Percentiles rank a stretch among this genome's conserved stretches.
Evolutionary conservation across 2,797 vertebrate species (phyloP).

Genomic region (Neostethus bicornis): DNA sequence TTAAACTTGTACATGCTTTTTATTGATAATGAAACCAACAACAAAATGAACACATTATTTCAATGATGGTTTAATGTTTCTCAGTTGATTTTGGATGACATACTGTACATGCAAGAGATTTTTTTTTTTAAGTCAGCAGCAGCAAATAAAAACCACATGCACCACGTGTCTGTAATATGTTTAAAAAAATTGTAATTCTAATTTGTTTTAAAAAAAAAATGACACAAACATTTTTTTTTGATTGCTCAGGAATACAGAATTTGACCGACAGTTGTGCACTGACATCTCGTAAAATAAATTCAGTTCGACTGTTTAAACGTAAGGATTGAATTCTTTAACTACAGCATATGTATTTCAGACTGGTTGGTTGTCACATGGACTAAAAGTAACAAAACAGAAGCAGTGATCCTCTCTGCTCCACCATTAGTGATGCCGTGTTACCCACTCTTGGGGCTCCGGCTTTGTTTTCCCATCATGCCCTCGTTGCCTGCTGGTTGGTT

Average conservation of each 20-base stretch:
- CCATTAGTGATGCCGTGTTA: slow-evolving; percentile 78
- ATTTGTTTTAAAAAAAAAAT: too few relatives aligned
- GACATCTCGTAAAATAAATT: slow-evolving; percentile 30
- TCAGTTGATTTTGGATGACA: too few relatives aligned
- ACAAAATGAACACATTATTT: too few relatives aligned
- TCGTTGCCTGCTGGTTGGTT: slow-evolving; percentile 78
- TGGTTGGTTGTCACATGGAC: slow-evolving; percentile 63
- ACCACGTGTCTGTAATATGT: too few relatives aligned
- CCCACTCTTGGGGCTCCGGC: slow-evolving; percentile 70
- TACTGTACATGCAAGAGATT: too few relatives aligned
- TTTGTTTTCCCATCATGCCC: slow-evolving; percentile 82
- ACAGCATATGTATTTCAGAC: slow-evolving; percentile 42
- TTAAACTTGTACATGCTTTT: background rate
- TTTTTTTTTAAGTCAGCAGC: too few relatives aligned
- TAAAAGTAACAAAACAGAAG: slow-evolving; percentile 67
- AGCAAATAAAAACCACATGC: too few relatives aligned
- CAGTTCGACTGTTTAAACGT: slow-evolving; percentile 42
- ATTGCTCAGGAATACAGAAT: background rate
- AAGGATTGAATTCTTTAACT: slow-evolving; percentile 56
- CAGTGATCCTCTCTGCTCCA: slow-evolving; percentile 60
- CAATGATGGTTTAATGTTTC: too few relatives aligned
- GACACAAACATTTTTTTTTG: too few relatives aligned
- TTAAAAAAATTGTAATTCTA: too few relatives aligned
- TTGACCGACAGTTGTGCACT: slow-evolving; percentile 25
- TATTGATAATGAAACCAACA: too few relatives aligned